Base-by-base conservation (phyloP, 2,113 vertebrate genomes). In the Porphyrio hochstetteri region DNA sequence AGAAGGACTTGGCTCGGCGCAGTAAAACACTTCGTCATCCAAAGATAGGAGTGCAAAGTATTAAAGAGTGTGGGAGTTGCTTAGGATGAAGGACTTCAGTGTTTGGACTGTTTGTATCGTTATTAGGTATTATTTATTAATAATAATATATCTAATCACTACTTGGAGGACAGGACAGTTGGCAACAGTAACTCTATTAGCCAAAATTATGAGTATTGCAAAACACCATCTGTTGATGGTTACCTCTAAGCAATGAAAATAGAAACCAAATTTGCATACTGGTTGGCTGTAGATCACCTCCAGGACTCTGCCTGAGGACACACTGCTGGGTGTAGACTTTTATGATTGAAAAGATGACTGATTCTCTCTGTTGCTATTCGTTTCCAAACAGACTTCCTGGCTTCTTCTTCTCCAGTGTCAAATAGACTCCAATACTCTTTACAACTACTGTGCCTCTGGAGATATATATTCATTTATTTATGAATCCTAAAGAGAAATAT, bases 151-250 rank as follows among this genome's bases (percentile, higher is more conserved):
- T 86, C 60, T 92, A 91, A 97, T 96, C 85, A 38, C 53, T 46
- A n/a, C 78, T 50, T 84, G 84, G 88, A 93, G 93, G 91, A 92
- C 90, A 84, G 88, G 93, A 78, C 88, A 95, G 93, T 93, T 96
- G 95, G 94, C 86, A 94, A 87, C 60, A 80, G 88, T 35, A 94
- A 68, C 75, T 96, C 92, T 64, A 95, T 82, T 88, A 97, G 95
- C 72, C 88, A 80, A 93, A 97, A 92, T 79, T 33, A 95, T 10
- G 92, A 95, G 75, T 44, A 88, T 96, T 97, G 95, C 95, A 88
- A 90, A 95, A 93, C 74, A 94, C 96, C 96, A 97, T 97, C 96
- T 97, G 96, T 38, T 94, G 92, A 94, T 91, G 90, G 93, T 82
- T 95, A 96, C 84, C 94, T 97, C 94, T 18, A 60, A 96, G 85